These are phyloP conservation scores for Elephantulus edwardii DNA, from an alignment of 2,113 vertebrate species.

Conservation along the genomic window DNA sequence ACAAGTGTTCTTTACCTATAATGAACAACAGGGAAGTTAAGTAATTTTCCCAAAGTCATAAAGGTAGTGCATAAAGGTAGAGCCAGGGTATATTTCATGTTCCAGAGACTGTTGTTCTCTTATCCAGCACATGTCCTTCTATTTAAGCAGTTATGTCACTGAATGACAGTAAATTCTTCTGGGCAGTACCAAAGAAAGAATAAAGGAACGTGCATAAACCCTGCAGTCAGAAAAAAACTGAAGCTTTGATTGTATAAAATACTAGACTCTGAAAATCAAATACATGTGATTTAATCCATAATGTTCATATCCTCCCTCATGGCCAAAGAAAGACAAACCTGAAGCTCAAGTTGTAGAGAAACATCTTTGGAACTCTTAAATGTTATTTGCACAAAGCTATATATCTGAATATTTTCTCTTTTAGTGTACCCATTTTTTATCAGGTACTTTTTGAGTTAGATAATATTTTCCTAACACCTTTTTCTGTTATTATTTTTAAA, in stretches of 20 bases:
- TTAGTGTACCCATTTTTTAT: neutral
- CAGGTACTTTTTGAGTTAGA: neutral
- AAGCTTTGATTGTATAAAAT: neutral
- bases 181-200: neutral
- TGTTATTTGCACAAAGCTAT: neutral
- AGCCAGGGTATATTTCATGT: neutral
- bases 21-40: neutral
- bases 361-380: neutral
- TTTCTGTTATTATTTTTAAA: neutral
- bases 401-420: neutral
- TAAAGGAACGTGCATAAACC: neutral
- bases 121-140: neutral
- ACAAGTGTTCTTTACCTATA: neutral
- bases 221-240: neutral
- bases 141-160: neutral
- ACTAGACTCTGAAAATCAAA: neutral
- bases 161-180: neutral
- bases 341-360: neutral
- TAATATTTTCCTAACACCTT: neutral
- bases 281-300: neutral
- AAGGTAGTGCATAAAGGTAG: neutral
- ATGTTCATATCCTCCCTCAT: neutral
- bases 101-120: too few species aligned
- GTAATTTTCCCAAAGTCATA: neutral
- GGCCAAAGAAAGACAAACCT: neutral